phyloP scores from a whole-genome alignment of 1,140 invertebrate genomes.

The Drosophila bipectinata region DNA sequence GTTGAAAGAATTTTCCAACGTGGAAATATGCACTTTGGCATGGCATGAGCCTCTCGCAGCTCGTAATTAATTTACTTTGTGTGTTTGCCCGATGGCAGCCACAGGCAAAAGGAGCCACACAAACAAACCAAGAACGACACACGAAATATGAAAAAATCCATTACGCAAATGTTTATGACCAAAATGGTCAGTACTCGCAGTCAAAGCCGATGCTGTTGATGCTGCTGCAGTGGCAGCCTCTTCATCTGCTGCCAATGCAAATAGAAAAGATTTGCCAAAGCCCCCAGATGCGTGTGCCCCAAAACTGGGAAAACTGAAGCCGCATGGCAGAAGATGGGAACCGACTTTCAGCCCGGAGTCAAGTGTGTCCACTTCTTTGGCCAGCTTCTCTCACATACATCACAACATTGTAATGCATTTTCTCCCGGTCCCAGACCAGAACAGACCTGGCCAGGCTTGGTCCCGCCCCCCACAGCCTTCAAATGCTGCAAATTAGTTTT shows the following conservation, averaged over 20 bases:
- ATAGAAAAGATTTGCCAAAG: constrained; percentile 76
- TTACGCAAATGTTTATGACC: constrained; percentile 83
- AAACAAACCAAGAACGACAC: constrained; percentile 18
- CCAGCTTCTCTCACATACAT: constrained; percentile 47
- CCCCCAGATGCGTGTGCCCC: constrained; percentile 68
- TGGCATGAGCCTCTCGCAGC: constrained; percentile 19
- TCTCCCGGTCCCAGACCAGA: constrained; percentile 10
- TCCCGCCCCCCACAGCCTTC: constrained; percentile 1
- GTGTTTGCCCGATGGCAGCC: constrained; percentile 71
- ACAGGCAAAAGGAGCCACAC: constrained; percentile 38
- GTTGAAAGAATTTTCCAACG: constrained; percentile 43
- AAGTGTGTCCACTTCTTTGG: constrained; percentile 9
- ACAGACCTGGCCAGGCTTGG: not conserved
- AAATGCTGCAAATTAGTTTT: constrained; percentile 45
- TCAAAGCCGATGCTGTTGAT: constrained; percentile 21
- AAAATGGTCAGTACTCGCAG: constrained; percentile 68
- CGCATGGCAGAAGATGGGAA: constrained; percentile 44
- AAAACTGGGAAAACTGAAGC: constrained; percentile 16
- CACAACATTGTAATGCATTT: constrained; percentile 79
- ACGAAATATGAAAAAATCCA: constrained; percentile 70
- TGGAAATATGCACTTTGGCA: constrained; percentile 47
- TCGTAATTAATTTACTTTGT: constrained; percentile 83
- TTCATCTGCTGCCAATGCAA: constrained; percentile 66
- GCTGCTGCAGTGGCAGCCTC: constrained; percentile 30
- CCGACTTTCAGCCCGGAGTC: constrained; percentile 18